Percentiles rank a stretch among this genome's conserved stretches.
phyloP scores from a whole-genome alignment of 2,113 vertebrate genomes.

The Morone saxatilis region DNA sequence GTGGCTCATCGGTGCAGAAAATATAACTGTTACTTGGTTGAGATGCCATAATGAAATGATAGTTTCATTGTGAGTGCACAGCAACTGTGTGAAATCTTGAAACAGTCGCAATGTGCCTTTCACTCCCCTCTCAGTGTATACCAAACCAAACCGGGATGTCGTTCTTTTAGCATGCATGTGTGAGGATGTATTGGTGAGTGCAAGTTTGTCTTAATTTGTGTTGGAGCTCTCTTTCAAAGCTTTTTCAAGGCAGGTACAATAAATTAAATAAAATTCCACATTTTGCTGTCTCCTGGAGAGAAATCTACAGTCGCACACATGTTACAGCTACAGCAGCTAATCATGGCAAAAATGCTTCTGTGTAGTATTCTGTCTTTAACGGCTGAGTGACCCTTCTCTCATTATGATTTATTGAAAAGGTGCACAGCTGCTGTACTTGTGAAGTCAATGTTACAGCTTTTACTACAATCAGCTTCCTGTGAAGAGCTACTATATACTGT shows the following conservation, averaged over 20 bases:
- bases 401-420: conserved; percentile 64
- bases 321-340: conserved; percentile 5
- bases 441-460: conserved; percentile 40
- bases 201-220: conserved; percentile 11
- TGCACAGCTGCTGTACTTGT: conserved; percentile 40
- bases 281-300: background rate
- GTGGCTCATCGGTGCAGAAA: conserved; percentile 70
- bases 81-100: conserved; percentile 23
- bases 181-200: background rate
- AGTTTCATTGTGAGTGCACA: conserved; percentile 50
- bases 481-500: background rate
- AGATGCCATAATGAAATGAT: conserved; percentile 64
- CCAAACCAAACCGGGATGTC: background rate
- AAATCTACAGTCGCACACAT: background rate
- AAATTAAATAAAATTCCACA: too few relatives aligned
- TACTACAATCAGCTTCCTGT: conserved; percentile 18
- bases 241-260: background rate
- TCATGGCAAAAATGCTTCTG: conserved; percentile 8
- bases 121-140: background rate
- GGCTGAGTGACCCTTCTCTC: conserved; percentile 27
- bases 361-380: conserved; percentile 38
- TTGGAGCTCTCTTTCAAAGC: background rate
- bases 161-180: background rate
- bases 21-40: conserved; percentile 68
- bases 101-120: conserved; percentile 31